phyloP scores from a whole-genome alignment of 2,797 vertebrate species.

The Acestrorhynchus altus region DNA sequence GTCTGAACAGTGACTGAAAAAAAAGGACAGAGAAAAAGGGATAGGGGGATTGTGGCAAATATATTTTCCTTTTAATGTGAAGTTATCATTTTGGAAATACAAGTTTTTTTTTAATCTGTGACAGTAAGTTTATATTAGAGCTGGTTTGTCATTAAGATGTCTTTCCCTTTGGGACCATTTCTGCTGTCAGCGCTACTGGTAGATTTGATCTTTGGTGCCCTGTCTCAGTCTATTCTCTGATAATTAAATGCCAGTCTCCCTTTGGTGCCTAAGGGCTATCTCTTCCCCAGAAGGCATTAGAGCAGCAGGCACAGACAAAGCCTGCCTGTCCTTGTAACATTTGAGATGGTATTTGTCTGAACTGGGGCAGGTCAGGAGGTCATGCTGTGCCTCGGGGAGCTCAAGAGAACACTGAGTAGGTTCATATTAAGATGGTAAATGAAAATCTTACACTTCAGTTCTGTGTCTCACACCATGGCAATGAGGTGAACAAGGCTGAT shows the following conservation, averaged over 20 bases:
- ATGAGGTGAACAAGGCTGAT: no score
- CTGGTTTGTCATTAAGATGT: not conserved
- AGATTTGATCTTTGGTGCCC: constrained; percentile 15
- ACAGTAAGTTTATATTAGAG: not conserved
- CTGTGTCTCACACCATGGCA: not conserved
- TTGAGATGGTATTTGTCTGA: constrained; percentile 61
- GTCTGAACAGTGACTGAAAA: no score
- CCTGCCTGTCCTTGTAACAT: constrained; percentile 50
- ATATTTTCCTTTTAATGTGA: not conserved
- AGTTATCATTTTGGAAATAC: no score
- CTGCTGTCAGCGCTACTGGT: constrained; percentile 34
- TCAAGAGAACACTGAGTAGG: not conserved
- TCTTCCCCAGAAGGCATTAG: constrained; percentile 14
- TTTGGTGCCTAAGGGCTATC: constrained; percentile 9
- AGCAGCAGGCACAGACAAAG: constrained; percentile 21
- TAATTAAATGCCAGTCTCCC: constrained; percentile 40
- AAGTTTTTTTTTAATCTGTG: not conserved
- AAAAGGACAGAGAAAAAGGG: no score
- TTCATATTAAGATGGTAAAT: not conserved
- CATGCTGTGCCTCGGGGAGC: constrained; percentile 51
- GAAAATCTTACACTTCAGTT: not conserved
- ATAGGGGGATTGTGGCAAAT: no score
- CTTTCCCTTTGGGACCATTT: not conserved
- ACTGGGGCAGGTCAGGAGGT: constrained; percentile 37
- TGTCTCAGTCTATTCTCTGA: constrained; percentile 7